Percentiles rank a stretch among this genome's conserved stretches.
Conservation (phyloP, 1,140 invertebrate species). For the Archivesica marissinica region DNA sequence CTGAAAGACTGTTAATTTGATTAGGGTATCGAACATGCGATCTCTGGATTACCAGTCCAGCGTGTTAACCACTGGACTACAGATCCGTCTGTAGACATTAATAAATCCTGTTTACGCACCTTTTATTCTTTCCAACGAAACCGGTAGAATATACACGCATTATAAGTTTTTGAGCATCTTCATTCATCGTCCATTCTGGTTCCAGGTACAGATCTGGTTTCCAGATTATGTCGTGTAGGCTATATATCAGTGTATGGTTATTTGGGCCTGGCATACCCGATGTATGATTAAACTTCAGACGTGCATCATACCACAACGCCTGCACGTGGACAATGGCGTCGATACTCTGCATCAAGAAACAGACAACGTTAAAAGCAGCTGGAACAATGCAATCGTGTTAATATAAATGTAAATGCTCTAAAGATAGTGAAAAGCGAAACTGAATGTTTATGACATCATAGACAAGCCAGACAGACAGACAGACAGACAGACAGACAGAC, state of each 20-base stretch:
- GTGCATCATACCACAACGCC: not conserved
- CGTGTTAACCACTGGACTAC: no score
- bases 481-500: no score
- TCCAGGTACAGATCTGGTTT: constrained; percentile 1
- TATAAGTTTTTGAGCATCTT: not conserved
- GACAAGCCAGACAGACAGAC: no score
- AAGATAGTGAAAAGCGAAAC: no score
- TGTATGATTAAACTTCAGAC: not conserved
- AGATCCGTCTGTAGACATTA: no score
- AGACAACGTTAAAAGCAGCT: not conserved
- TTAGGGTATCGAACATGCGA: no score
- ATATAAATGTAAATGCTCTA: no score
- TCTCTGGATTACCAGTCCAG: no score
- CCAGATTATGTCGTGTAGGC: not conserved
- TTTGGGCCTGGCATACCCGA: not conserved
- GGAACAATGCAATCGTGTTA: no score
- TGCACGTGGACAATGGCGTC: not conserved
- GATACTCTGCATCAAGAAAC: not conserved
- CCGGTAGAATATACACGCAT: not conserved
- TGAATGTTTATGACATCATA: no score
- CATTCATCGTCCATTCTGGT: not conserved
- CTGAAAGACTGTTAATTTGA: no score
- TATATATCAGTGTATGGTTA: not conserved
- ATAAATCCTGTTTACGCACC: no score
- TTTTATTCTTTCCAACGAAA: not conserved